Evolutionary conservation across 2,113 vertebrate species (phyloP), one percentile per base, ranked within the genome.

Genomic region (Pionites leucogaster): DNA sequence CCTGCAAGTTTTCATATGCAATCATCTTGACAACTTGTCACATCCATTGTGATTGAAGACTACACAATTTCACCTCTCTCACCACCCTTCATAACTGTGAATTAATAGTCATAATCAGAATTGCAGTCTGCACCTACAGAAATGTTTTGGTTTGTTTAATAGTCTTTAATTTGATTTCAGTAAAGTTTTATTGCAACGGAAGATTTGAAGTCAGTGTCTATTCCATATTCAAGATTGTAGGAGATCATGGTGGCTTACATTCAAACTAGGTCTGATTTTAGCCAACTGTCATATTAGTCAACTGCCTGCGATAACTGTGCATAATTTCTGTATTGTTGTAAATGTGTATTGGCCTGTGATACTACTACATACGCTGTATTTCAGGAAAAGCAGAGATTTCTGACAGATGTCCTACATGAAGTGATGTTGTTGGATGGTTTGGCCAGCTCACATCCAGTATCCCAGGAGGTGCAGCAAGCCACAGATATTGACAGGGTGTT

Each of bases 381-480:
- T 86, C 97, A 99, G 99, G 99, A 99, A 98, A 99, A 99, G 63
- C 99, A 99, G 75, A 98, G 99, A 25, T 99, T 99, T 97, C 98
- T 99, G 97, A 99, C 99, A 4, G 99, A 99, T 82, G 99, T 99
- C 83, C 98, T 99, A 13, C 99, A 99, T 49, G 99, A 99, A 97
- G 99, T 99, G 95, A 99, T 99, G 99, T 96, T 99, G 59, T 95
- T 99, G 92, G 99, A 99, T 6, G 99, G 99, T 23, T 97, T 99
- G 89, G 97, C 98, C 88, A 99, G 98, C 96, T 99, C 99, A 72
- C 99, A 99, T 93, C 99, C 99, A 4, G 99, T 99, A 59, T 99
- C 99, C 39, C 99, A 99, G 97, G 98, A 99, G 88, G 99, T 99
- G 67, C 98, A 98, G 14, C 98, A 98, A 97, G 99, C 99, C 41